Conservation (phyloP, 2,797 vertebrate genomes). For the Iguana delicatissima region DNA sequence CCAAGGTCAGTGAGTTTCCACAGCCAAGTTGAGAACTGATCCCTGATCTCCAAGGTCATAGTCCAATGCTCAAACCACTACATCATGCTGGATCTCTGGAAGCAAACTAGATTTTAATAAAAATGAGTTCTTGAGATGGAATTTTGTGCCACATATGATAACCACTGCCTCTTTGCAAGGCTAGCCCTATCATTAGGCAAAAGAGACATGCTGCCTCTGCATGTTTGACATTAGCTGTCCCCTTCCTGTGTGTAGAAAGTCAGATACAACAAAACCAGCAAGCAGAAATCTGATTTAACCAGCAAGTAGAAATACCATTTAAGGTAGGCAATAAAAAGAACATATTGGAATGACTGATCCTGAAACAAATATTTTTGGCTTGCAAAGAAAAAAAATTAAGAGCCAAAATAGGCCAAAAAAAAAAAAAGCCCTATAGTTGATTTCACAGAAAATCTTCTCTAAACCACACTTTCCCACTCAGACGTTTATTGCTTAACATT, state of each 20-base stretch:
- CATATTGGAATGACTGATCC: conserved; percentile 1
- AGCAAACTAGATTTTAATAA: neutral
- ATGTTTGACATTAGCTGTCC: neutral
- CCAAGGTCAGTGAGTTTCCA: no score
- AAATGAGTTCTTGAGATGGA: neutral
- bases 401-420: conserved; percentile 38
- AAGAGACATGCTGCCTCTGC: neutral
- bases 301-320: conserved; percentile 24
- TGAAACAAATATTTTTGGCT: conserved; percentile 47
- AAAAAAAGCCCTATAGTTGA: conserved; percentile 11
- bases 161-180: conserved; percentile 19
- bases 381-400: conserved; percentile 45
- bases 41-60: no score
- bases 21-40: no score
- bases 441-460: conserved; percentile 54
- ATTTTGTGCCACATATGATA: neutral
- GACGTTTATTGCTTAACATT: conserved; percentile 64
- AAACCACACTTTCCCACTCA: conserved; percentile 64
- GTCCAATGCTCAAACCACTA: no score
- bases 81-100: neutral
- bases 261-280: neutral
- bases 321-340: conserved; percentile 50
- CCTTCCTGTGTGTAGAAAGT: conserved; percentile 20
- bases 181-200: neutral
- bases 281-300: conserved; percentile 18